phyloP scores from a whole-genome alignment of 1,140 invertebrate species.

The Telenomus remus region DNA sequence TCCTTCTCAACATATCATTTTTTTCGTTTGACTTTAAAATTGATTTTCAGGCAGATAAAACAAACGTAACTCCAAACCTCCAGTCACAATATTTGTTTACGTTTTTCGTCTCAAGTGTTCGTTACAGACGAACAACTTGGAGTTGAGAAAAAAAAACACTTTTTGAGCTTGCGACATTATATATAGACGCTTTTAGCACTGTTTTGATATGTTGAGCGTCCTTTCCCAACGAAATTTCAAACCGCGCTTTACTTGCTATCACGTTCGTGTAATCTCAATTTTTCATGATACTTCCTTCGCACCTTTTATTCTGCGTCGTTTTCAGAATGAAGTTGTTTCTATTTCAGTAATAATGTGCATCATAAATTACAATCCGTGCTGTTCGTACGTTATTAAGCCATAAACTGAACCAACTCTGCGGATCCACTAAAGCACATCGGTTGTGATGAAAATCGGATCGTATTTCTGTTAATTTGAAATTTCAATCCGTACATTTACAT shows the following conservation, averaged over 20 bases:
- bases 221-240: neutral
- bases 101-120: no score
- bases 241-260: neutral
- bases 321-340: constrained; percentile 14
- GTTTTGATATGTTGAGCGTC: no score
- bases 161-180: no score
- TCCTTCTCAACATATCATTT: no score
- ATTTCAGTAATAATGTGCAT: constrained; percentile 8
- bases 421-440: constrained; percentile 2
- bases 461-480: constrained; percentile 1
- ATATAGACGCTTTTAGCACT: no score
- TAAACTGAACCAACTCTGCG: constrained; percentile 22
- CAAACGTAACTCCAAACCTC: no score
- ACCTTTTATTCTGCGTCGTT: no score
- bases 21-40: no score
- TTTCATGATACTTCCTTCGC: no score
- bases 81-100: neutral
- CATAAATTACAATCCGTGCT: constrained; percentile 21
- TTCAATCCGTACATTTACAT: neutral
- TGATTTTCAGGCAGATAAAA: no score
- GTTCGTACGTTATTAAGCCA: constrained; percentile 33
- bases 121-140: neutral
- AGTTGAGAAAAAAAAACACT: neutral
- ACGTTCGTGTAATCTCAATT: no score
- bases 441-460: constrained; percentile 15